Percentiles rank a stretch among this genome's conserved stretches.
phyloP scores from a whole-genome alignment of 2,888 invertebrate genomes.

The Gandaritis pyraliata region DNA sequence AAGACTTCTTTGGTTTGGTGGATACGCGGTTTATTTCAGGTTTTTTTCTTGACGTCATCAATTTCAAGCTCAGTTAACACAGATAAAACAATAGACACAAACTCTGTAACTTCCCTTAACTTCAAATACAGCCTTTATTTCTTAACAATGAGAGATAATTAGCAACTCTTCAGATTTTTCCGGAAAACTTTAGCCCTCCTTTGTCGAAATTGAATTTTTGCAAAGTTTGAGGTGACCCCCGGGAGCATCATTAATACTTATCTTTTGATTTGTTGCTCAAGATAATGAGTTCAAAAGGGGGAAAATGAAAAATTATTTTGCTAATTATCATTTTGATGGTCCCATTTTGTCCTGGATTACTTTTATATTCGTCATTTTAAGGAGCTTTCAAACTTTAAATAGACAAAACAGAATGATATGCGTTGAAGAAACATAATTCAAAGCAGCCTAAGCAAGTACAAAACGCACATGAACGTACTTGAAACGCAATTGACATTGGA shows the following conservation, averaged over 20 bases:
- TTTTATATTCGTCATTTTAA: slow-evolving; percentile 3
- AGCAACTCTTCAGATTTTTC: slow-evolving; percentile 61
- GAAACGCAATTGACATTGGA: slow-evolving; percentile 53
- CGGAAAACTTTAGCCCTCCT: slow-evolving; percentile 63
- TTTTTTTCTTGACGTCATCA: background rate
- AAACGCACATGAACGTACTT: slow-evolving; percentile 29
- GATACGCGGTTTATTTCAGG: too few species aligned
- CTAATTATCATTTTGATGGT: slow-evolving; percentile 18
- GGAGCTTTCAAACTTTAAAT: slow-evolving; percentile 1
- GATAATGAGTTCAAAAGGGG: slow-evolving; percentile 33
- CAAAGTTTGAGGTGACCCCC: slow-evolving; percentile 53
- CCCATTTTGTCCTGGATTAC: slow-evolving; percentile 13
- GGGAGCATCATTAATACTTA: slow-evolving; percentile 61
- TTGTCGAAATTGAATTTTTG: slow-evolving; percentile 51
- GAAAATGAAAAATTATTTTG: slow-evolving; percentile 23
- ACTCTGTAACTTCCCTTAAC: slow-evolving; percentile 42
- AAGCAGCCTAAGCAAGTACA: slow-evolving; percentile 15
- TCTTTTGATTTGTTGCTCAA: slow-evolving; percentile 35
- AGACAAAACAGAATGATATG: background rate
- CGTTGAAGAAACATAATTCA: background rate
- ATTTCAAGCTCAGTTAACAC: slow-evolving; percentile 7
- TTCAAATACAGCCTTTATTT: slow-evolving; percentile 76
- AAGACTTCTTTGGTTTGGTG: too few species aligned
- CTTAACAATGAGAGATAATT: slow-evolving; percentile 73
- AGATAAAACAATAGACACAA: slow-evolving; percentile 14